Base-by-base conservation (phyloP, 2,797 vertebrate genomes). In the Pelodytes ibericus region DNA sequence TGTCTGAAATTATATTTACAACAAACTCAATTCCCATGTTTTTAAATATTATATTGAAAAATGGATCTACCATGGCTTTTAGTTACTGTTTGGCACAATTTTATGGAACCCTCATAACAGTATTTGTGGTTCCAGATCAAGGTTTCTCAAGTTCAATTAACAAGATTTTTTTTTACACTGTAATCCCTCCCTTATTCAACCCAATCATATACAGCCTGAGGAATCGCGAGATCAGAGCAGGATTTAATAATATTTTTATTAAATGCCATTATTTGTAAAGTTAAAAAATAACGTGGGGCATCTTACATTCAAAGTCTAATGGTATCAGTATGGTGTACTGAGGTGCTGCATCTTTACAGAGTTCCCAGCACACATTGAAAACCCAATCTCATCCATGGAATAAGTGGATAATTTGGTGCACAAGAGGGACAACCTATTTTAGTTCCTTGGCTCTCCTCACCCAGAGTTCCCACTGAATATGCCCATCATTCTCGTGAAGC, bases 161-260 rank as follows among this genome's bases (percentile, higher is more conserved):
- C 6, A 71, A 71, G 56, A 41, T 41, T 30, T 4, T 71, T 41
- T 2, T 60, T 2, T 71, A 71, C 29, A 71, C 56, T 15, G 56
- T 71, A 7, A 33, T 71, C 3, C 59, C 53, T 27, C 68, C 68
- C 4, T 29, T 71, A 18, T 31, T 71, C 3, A 71, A 71, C 36
- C 68, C 68, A 1, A 47, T 71, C 1, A 71, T 71, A 59, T 71
- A 71, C 18, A 60, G 68, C 18, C 18, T 71, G 33, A 71, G 68
- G 8, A 71, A 60, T 39, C 36, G 26, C 25, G 33, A 71, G 2
- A 44, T 71, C 4, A 59, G 15, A 41, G 24, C 11, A 27, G 31
- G n/a, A 10, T 9, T 70, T 13, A 18, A 18, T 3, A 70, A 39
- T 6, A 3, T 44, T 51, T 67, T 51, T 25, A 27, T 36, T 4